phyloP scores from a whole-genome alignment of 2,888 invertebrate genomes.

The Xestobium rufovillosum region DNA sequence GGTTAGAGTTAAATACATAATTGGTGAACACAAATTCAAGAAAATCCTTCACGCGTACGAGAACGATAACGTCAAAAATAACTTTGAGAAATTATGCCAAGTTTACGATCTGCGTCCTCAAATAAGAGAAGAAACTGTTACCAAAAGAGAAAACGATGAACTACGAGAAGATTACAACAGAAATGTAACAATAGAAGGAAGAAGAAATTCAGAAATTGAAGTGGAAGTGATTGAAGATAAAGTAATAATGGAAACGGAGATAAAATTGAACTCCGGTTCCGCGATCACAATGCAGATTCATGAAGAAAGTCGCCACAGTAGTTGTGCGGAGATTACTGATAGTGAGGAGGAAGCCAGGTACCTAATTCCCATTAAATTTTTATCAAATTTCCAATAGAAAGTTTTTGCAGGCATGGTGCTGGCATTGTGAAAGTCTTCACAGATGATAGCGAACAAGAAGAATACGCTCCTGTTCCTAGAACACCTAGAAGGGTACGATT shows the following conservation, averaged over 20 bases:
- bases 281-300: constrained; percentile 78
- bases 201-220: constrained; percentile 26
- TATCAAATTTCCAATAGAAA: no score
- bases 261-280: constrained; percentile 71
- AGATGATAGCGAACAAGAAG: constrained; percentile 52
- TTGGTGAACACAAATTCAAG: constrained; percentile 60
- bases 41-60: constrained; percentile 42
- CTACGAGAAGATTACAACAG: constrained; percentile 20
- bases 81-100: constrained; percentile 55
- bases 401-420: constrained; percentile 7
- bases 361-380: no score
- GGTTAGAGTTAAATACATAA: constrained; percentile 59
- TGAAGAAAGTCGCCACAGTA: constrained; percentile 50
- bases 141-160: constrained; percentile 15
- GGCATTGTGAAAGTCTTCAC: constrained; percentile 55
- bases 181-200: constrained; percentile 17
- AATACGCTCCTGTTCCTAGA: constrained; percentile 42
- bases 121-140: constrained; percentile 8
- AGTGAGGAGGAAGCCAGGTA: constrained; percentile 33
- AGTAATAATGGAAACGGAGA: constrained; percentile 76
- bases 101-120: constrained; percentile 46
- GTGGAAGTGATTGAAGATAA: constrained; percentile 45
- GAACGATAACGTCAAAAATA: constrained; percentile 42
- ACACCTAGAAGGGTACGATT: constrained; percentile 71
- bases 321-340: constrained; percentile 28